A percentile compares a stretch with the other conserved stretches of the same genome.
Evolutionary conservation across 2,113 vertebrate genomes (phyloP).

Genomic region (Neopipo cinnamomea): DNA sequence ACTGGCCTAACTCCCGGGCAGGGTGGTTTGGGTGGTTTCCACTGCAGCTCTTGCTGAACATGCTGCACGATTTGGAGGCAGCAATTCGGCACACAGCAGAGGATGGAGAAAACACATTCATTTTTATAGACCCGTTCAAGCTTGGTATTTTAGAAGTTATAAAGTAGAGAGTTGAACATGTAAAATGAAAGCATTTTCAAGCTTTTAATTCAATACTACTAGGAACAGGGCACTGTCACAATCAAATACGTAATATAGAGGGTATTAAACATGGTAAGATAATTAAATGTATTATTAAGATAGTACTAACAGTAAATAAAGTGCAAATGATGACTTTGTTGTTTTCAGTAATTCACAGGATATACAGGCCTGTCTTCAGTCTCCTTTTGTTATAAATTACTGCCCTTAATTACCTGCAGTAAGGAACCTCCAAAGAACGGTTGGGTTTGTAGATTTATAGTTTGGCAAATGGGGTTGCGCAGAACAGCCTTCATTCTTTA

Average conservation of each 20-base stretch:
- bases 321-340: not conserved
- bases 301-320: not conserved
- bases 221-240: not conserved
- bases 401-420: not conserved
- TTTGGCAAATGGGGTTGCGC: not conserved
- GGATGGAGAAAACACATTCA: not conserved
- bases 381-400: not conserved
- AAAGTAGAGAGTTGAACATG: not conserved
- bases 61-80: not conserved
- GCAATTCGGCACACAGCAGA: not conserved
- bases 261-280: not conserved
- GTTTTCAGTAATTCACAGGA: not conserved
- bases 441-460: not conserved
- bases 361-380: not conserved
- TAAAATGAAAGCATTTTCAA: not conserved
- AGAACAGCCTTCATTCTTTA: not conserved
- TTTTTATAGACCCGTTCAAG: not conserved
- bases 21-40: not conserved
- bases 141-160: not conserved
- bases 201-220: not conserved
- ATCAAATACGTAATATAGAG: not conserved
- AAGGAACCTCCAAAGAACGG: not conserved
- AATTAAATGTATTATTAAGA: not conserved
- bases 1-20: not conserved
- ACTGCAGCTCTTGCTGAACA: not conserved